Conservation (phyloP, 30 jellyfish, hydroid and myxozoan genomes). For the Cassiopea xamachana region DNA sequence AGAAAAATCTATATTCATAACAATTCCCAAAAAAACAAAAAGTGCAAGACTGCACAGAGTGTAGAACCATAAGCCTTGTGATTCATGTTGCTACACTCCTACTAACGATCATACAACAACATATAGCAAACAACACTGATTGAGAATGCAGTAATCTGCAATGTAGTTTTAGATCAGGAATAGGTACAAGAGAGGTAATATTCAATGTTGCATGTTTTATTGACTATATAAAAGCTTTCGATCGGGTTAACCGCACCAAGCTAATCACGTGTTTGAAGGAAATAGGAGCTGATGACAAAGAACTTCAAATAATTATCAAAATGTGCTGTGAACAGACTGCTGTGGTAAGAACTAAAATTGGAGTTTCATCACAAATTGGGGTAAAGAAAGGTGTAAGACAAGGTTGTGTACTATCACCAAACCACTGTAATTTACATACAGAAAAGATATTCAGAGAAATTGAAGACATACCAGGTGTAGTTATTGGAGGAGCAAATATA, state of each 20-base stretch:
- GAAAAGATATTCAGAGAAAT: not conserved
- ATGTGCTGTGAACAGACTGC: too few species aligned
- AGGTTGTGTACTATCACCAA: slow-evolving; percentile 3
- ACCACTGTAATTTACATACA: not conserved
- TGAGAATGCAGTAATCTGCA: not conserved
- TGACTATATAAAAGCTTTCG: not conserved
- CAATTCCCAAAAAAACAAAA: not conserved
- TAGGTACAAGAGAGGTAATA: not conserved
- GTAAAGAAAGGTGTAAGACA: too few species aligned
- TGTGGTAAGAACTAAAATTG: too few species aligned
- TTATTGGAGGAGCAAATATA: too few species aligned
- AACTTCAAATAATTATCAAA: not conserved
- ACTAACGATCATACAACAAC: not conserved
- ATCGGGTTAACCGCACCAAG: not conserved
- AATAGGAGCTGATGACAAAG: not conserved
- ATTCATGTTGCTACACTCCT: not conserved
- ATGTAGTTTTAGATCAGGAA: not conserved
- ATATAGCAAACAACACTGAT: not conserved
- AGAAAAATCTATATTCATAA: not conserved
- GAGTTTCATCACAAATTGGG: too few species aligned
- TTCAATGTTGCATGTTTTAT: not conserved
- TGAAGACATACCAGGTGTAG: too few species aligned
- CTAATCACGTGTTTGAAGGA: not conserved
- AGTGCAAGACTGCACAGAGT: not conserved
- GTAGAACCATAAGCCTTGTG: not conserved